A percentile compares a stretch with the other conserved stretches of the same genome.
Evolutionary conservation across 2,113 vertebrate species (phyloP).

Genomic region (Elgaria multicarinata): DNA sequence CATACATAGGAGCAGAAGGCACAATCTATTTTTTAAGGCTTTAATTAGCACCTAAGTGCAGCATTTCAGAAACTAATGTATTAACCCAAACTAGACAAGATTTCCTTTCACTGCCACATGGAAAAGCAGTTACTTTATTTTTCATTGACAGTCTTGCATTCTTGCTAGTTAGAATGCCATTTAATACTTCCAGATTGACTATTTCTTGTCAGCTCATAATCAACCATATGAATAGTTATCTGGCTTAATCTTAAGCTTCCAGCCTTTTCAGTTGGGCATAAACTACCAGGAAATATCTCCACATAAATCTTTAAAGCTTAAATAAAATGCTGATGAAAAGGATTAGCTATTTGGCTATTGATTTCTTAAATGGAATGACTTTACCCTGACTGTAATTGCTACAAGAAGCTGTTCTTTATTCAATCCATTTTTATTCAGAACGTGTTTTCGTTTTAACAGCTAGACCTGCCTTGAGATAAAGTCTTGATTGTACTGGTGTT

Average conservation of each 20-base stretch:
- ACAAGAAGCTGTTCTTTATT: background rate
- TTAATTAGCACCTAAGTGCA: background rate
- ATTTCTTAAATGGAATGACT: conserved; percentile 9
- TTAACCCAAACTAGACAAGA: background rate
- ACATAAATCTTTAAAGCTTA: background rate
- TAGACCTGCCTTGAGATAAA: background rate
- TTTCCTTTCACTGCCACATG: background rate
- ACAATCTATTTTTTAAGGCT: background rate
- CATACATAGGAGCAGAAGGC: too few species aligned
- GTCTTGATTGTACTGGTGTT: background rate
- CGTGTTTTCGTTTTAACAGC: background rate
- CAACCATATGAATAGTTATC: background rate
- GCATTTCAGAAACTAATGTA: background rate
- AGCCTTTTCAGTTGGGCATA: background rate
- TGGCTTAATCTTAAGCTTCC: conserved; percentile 7
- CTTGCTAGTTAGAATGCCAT: background rate
- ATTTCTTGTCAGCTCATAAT: conserved; percentile 10
- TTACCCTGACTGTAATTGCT: conserved; percentile 14
- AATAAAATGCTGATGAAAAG: conserved; percentile 16
- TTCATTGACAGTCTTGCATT: background rate
- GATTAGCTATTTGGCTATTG: background rate
- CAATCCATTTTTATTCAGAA: conserved; percentile 15
- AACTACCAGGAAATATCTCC: background rate
- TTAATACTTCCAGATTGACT: background rate
- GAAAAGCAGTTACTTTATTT: conserved; percentile 1